Conservation (phyloP, 2,113 vertebrate species). For the Chloropsis cyanopogon region DNA sequence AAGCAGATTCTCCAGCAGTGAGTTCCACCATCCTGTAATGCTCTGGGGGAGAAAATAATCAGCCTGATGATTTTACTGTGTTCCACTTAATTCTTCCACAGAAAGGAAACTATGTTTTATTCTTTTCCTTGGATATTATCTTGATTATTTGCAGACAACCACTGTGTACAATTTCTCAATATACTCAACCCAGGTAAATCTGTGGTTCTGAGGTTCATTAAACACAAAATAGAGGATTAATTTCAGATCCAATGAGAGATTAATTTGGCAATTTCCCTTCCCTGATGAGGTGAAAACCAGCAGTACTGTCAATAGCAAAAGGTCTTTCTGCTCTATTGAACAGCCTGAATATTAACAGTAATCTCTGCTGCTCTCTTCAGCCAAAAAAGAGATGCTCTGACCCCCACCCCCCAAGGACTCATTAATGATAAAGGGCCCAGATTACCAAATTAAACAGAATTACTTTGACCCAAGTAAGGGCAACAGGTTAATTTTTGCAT, state of each 20-base stretch:
- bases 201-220: conserved; percentile 17
- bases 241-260: conserved; percentile 31
- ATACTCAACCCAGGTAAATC: background rate
- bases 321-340: conserved; percentile 13
- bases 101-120: background rate
- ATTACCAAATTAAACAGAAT: conserved; percentile 34
- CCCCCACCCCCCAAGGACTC: conserved; percentile 18
- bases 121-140: background rate
- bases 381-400: conserved; percentile 24
- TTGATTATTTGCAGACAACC: background rate
- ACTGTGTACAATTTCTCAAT: background rate
- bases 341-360: conserved; percentile 18
- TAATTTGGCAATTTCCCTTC: conserved; percentile 39
- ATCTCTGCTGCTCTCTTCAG: background rate
- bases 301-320: background rate
- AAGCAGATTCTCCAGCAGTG: background rate
- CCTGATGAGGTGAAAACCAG: background rate
- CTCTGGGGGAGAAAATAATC: background rate
- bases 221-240: conserved; percentile 5
- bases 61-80: background rate
- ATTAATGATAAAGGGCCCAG: conserved; percentile 13
- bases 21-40: background rate
- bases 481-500: conserved; percentile 46
- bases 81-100: background rate
- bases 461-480: conserved; percentile 30